Base-by-base conservation (phyloP, 2,113 vertebrate species). In the Nicator chloris region DNA sequence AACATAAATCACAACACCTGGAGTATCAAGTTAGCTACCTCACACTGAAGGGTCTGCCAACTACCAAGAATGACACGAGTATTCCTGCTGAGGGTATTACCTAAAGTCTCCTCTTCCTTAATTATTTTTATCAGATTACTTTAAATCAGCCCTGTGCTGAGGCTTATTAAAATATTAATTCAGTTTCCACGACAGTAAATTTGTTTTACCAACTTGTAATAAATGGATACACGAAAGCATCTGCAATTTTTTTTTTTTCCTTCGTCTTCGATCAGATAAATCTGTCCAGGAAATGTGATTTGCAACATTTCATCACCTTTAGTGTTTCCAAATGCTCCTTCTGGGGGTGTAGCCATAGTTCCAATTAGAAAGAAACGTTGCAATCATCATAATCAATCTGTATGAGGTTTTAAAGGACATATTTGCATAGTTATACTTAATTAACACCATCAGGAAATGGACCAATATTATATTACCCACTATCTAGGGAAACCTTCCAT, bases 91-190 rank as follows among this genome's bases (percentile, higher is more conserved):
- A 90, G 31, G 82, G 65, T 56, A 61, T 61, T 49, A 81, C 35
- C 40, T 65, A 8, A 73, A 86, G 9, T 28, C 30, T 76, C 18
- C 12, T 73, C 19, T 93, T 70, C 50, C 24, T 81, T 88, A 87
- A 86, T 65, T 83, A 60, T 92, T 93, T 90, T 68, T 83, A 93
- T 68, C 47, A 90, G 63, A 96, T 79, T 88, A 79, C 24, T 96
- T 90, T 53, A 86, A 94, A 80, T 82, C 61, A 92, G 19, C n/a
- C 63, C 59, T 86, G 12, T 76, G 11, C 11, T 76, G 53, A 47
- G 4, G 22, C 35, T 92, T 79, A 80, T 80, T 68, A 88, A 95
- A 92, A 86, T 72, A 18, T 17, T 1, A 65, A 56, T 45, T 56
- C 8, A 65, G 6, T 64, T 92, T 39, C 63, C 23, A 73, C 18